Base-by-base conservation (phyloP, 2,797 vertebrate genomes). In the Eremophila alpestris region DNA sequence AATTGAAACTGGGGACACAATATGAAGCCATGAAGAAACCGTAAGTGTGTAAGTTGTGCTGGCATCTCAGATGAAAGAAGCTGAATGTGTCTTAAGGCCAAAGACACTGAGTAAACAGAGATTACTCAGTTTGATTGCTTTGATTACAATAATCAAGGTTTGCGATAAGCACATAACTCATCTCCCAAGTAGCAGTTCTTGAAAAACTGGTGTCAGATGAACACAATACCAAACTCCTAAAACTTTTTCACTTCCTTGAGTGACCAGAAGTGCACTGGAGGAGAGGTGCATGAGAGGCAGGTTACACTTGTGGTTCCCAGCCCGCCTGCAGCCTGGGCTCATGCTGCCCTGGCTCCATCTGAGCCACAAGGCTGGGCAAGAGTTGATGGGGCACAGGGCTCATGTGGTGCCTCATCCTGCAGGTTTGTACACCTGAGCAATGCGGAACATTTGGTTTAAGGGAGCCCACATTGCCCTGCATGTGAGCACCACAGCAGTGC, bases 391-490 rank as follows among this genome's bases (percentile, higher is more conserved):
- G n/a, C 45, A 7, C 2, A 2, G 36, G 40, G 49, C 43, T 34
- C 10, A 2, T 0, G 0, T 3, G 0, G 14, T 27, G 20, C 83
- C 73, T 77, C 0, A 1, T 26, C 56, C 30, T 6, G 36, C 12
- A 38, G 15, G 29, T 32, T 46, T 56, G 34, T 14, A 10, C 20
- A 11, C 15, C 45, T 10, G n/a, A 24, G 30, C 7, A 24, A 43
- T 0, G 1, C n/a, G 54, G 19, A 65, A 5, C 16, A 7, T 17
- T 29, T 21, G 10, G 27, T 38, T 63, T 29, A 14, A 38, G 63
- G 34, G n/a, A 78, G 45, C 20, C 5, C 13, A 3, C 6, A 4
- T 55, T 14, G 7, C 29, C 12, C 32, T 26, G 41, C 3, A 3
- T 0, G 0, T 29, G 43, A 13, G 1, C 7, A 7, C n/a, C 51